Percentiles rank a stretch among this genome's conserved stretches.
Evolutionary conservation across 1,140 invertebrate genomes (phyloP).

Genomic region (Cydia strobilella): DNA sequence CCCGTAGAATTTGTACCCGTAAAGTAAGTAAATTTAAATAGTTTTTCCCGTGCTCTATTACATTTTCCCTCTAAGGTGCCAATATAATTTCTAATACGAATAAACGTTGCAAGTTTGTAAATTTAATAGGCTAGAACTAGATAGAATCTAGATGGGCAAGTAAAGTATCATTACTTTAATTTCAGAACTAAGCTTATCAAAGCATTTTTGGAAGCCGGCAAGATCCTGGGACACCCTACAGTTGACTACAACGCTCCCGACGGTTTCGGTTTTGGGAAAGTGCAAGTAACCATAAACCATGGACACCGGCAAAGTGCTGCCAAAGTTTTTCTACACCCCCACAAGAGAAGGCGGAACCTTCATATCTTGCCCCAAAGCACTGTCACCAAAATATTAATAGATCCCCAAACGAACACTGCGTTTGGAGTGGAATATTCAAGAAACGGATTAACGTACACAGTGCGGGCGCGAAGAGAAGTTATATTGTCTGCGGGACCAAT

Average conservation of each 20-base stretch:
- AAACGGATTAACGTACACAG: constrained; percentile 60
- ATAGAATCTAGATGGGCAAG: no score
- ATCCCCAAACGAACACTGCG: constrained; percentile 82
- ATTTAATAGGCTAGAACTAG: constrained; percentile 20
- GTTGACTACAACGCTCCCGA: constrained; percentile 79
- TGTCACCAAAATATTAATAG: constrained; percentile 84
- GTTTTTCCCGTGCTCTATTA: no score
- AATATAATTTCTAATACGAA: no score
- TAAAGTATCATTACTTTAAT: constrained; percentile 42
- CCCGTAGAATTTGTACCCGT: constrained; percentile 79
- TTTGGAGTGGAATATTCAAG: constrained; percentile 84
- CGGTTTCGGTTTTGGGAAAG: constrained; percentile 81
- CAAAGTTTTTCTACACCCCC: constrained; percentile 81
- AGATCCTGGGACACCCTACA: constrained; percentile 79
- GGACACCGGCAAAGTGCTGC: constrained; percentile 81
- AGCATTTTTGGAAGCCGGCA: constrained; percentile 81
- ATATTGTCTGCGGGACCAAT: constrained; percentile 83
- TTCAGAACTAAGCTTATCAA: constrained; percentile 78
- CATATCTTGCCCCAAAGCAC: constrained; percentile 81
- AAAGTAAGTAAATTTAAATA: constrained; percentile 57
- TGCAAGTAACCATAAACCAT: constrained; percentile 82
- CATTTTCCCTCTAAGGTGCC: no score
- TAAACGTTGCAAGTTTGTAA: neutral
- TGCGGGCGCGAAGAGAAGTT: constrained; percentile 80
- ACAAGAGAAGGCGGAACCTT: constrained; percentile 83